phyloP scores from a whole-genome alignment of 53 echinoderm and acorn worm genomes.

The Patiria pectinifera region DNA sequence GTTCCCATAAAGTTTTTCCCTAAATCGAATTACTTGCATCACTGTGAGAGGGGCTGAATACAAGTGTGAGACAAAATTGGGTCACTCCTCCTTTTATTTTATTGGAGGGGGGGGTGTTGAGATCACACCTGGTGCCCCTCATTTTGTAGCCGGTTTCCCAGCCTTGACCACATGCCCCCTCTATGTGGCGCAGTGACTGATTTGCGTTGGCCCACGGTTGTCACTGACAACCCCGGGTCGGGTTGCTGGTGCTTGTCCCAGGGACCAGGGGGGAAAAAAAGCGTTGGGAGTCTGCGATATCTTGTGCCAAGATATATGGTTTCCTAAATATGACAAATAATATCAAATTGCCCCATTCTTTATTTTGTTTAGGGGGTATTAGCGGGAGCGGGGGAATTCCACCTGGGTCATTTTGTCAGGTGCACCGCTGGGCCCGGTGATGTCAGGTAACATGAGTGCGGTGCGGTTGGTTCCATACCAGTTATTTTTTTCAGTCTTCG shows the following conservation, averaged over 20 bases:
- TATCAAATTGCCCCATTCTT: constrained; percentile 54
- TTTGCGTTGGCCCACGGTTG: constrained; percentile 7
- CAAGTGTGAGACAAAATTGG: constrained; percentile 56
- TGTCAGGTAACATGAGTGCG: constrained; percentile 21
- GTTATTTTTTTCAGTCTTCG: neutral
- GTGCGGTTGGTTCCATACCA: neutral
- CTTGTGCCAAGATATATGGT: constrained; percentile 51
- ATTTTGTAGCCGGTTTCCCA: neutral
- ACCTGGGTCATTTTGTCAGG: constrained; percentile 54
- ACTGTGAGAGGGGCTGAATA: constrained; percentile 9
- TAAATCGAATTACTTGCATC: constrained; percentile 49
- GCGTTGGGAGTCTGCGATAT: neutral
- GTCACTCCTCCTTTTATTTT: constrained; percentile 39
- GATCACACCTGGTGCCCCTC: neutral
- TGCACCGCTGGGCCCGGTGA: constrained; percentile 13
- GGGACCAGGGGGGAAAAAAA: neutral
- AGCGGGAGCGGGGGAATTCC: constrained; percentile 13
- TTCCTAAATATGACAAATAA: constrained; percentile 60
- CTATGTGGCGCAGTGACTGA: constrained; percentile 13
- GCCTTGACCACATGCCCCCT: constrained; percentile 7
- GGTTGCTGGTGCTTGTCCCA: neutral
- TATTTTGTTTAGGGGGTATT: constrained; percentile 45
- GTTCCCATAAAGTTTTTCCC: constrained; percentile 47
- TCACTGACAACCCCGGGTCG: neutral
- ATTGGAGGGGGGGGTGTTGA: neutral